Evolutionary conservation across 1,140 invertebrate genomes (phyloP), one percentile per base, ranked within the genome.

Genomic region (Drosophila nebulosa): DNA sequence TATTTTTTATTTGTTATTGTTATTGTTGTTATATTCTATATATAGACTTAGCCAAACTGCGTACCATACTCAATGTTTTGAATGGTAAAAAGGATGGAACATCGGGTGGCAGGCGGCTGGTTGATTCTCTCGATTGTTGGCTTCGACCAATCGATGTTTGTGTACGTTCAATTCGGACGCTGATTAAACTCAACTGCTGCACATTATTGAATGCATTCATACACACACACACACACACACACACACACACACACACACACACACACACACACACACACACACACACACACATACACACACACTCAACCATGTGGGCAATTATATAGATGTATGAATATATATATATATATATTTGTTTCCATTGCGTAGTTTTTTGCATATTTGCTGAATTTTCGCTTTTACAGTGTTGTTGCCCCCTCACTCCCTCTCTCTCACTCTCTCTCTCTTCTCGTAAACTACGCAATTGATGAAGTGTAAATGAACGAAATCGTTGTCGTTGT

Each of bases 401-500:
- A 16, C 14, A 16, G 5, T 39, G n/a, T 58, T 58, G 16, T 58
- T 39, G 18, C 14, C 14, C 39, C 6, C 5, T 7, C 14, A 5
- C 14, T 4, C 39, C 9, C 16, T 39, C 1, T n/a, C 35, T 36
- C n/a, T 39, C 14, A 7, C 39, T 42, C 5, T 7, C 14, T 7
- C 16, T 42, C 39, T 9, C 6, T 62, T 6, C 14, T 16, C 22
- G 26, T 27, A 52, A 62, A 62, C 42, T 62, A 62, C 60, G 60
- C 60, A 62, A 62, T 62, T 62, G 60, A 62, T 62, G 46, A 62
- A 62, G 60, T 62, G 60, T 62, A 62, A 62, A 62, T 62, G 60
- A 62, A 51, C 60, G 46, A 52, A 62, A 62, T 59, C 35, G 27
- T 6, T n/a, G 57, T 36, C 35, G 35, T 36, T 36, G 35, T 26